Evolutionary conservation across 2,113 vertebrate species (phyloP), one percentile per base, ranked within the genome.

Genomic region (Nannospalax galili): DNA sequence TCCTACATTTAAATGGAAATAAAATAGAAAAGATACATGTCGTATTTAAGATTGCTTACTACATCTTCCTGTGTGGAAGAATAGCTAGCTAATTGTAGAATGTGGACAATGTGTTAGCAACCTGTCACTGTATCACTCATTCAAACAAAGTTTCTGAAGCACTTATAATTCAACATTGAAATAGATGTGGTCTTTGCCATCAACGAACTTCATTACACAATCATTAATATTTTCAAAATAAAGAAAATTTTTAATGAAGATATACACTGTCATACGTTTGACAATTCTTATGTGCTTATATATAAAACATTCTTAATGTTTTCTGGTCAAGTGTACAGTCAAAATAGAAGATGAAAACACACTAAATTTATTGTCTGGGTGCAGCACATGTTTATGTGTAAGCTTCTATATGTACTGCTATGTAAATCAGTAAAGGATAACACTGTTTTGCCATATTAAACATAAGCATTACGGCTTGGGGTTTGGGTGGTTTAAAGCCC

Each of bases 261-360:
- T 75, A 79, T 37, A 90, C 22, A 91, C 78, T 92, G 70, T 85
- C 79, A 62, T n/a, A 11, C 65, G 86, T 85, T 96, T 88, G 72
- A 92, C 80, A 92, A 65, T 32, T 89, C 74, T 62, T 92, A 28
- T 85, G 72, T 97, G 73, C 94, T 94, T 95, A 62, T 81, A 92
- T 84, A 74, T 58, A 78, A 11, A 45, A 72, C n/a, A n/a, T 93
- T 97, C 67, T 92, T 80, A 32, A 56, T 93, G 84, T 93, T 93
- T 90, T 90, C 56, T 73, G 35, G 91, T 93, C 73, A 90, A 93
- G 85, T 97, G 95, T 97, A 96, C 78, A 97, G 94, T 97, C 92
- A 92, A 93, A 94, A 88, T 90, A 96, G 94, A 93, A 95, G 91
- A 65, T 7, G 93, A 82, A 94, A 91, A 74, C 88, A 95, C 84